phyloP scores from a whole-genome alignment of 2,113 vertebrate species.

The Bubalus kerabau region DNA sequence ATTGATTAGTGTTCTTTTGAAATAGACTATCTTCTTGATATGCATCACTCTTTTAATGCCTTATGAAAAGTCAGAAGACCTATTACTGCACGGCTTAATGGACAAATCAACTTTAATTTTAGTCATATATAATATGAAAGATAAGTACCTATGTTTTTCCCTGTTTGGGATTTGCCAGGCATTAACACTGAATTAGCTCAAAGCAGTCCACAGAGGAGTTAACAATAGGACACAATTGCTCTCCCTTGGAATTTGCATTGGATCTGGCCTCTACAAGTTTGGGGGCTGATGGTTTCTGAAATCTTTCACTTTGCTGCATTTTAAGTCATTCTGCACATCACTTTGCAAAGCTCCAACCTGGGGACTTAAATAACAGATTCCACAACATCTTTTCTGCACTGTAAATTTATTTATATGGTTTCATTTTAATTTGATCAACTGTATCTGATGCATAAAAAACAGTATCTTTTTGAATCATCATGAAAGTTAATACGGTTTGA shows the following conservation, averaged over 20 bases:
- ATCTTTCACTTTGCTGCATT: neutral
- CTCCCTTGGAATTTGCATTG: neutral
- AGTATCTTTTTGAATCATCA: neutral
- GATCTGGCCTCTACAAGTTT: neutral
- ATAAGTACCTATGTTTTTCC: constrained; percentile 46
- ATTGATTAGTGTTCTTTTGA: constrained; percentile 77
- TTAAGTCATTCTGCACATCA: neutral
- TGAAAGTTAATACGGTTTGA: neutral
- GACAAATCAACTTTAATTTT: constrained; percentile 69
- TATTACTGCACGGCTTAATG: constrained; percentile 64
- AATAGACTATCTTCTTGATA: constrained; percentile 76
- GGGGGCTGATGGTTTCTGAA: neutral
- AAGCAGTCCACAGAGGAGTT: constrained; percentile 54
- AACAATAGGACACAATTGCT: neutral
- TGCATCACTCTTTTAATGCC: constrained; percentile 69
- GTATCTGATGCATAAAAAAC: neutral
- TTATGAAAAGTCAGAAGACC: constrained; percentile 73
- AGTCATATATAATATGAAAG: constrained; percentile 50
- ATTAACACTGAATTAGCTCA: constrained; percentile 59
- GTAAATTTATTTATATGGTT: neutral
- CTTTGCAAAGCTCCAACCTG: neutral
- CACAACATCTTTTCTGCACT: neutral
- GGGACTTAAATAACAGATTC: neutral
- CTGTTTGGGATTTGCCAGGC: constrained; percentile 25
- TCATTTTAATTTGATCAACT: neutral